These are phyloP conservation scores for Malthinus flaveolus DNA, from an alignment of 2,888 invertebrate species.

Conservation along the genomic window DNA sequence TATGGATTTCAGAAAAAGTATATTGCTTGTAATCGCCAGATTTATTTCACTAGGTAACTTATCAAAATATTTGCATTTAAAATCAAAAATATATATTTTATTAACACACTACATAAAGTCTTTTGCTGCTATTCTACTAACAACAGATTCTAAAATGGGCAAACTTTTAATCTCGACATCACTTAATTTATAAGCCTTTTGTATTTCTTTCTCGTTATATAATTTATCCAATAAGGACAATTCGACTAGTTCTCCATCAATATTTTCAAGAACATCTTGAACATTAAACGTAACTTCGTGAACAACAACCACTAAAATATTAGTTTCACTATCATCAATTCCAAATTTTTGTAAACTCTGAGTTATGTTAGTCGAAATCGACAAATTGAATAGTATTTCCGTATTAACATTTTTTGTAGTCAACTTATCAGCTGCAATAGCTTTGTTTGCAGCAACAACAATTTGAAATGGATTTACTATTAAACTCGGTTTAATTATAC, in stretches of 20 bases:
- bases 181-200: conserved; percentile 64
- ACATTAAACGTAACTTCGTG: conserved; percentile 40
- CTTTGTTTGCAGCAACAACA: conserved; percentile 69
- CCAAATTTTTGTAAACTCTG: conserved; percentile 70
- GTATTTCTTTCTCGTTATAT: conserved; percentile 58
- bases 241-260: conserved; percentile 61
- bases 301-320: conserved; percentile 56
- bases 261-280: conserved; percentile 53
- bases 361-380: conserved; percentile 69
- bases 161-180: conserved; percentile 55
- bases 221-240: conserved; percentile 56
- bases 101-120: conserved; percentile 56
- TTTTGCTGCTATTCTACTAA: conserved; percentile 70
- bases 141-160: conserved; percentile 61
- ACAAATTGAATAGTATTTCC: conserved; percentile 71
- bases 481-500: conserved; percentile 63
- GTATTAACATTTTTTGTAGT: conserved; percentile 66
- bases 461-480: conserved; percentile 66
- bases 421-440: conserved; percentile 60
- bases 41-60: too few relatives aligned
- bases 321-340: conserved; percentile 56
- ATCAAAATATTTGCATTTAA: neutral
- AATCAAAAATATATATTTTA: neutral
- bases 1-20: too few relatives aligned
- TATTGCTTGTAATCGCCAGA: too few relatives aligned